phyloP scores from a whole-genome alignment of 1,140 invertebrate genomes.

The Laodelphax striatellus region DNA sequence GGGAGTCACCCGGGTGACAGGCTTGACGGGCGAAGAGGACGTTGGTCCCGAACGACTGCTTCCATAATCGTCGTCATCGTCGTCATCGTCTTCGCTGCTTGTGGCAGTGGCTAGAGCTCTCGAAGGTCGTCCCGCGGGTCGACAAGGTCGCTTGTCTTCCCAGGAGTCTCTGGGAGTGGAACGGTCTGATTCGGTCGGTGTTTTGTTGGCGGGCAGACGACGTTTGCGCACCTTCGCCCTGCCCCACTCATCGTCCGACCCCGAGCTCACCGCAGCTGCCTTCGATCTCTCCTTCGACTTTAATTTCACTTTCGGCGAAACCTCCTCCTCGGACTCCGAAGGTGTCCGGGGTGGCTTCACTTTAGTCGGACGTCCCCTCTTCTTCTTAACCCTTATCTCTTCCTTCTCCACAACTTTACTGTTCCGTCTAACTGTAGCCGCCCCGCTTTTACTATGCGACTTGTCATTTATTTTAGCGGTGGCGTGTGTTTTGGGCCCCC shows the following conservation, averaged over 20 bases:
- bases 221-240: neutral
- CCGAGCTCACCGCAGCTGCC: too few species aligned
- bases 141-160: constrained; percentile 7
- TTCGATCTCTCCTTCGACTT: constrained; percentile 2
- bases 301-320: constrained; percentile 5
- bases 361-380: constrained; percentile 13
- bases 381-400: constrained; percentile 6
- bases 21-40: constrained; percentile 17
- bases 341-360: constrained; percentile 15
- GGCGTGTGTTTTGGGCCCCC: too few species aligned
- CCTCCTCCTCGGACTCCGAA: constrained; percentile 22
- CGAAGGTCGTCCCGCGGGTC: neutral
- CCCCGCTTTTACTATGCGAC: too few species aligned
- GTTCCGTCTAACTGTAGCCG: too few species aligned
- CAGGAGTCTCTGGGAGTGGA: constrained; percentile 11
- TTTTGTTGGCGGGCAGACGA: constrained; percentile 8
- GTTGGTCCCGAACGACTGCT: constrained; percentile 8
- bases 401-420: neutral
- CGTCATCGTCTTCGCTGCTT: constrained; percentile 20
- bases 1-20: constrained; percentile 17
- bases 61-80: neutral
- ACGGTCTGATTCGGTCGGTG: constrained; percentile 13
- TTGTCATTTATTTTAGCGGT: too few species aligned
- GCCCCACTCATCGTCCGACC: too few species aligned
- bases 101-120: neutral